These are phyloP conservation scores for Nothura maculosa DNA, from an alignment of 2,797 vertebrate species.

Conservation along the genomic window DNA sequence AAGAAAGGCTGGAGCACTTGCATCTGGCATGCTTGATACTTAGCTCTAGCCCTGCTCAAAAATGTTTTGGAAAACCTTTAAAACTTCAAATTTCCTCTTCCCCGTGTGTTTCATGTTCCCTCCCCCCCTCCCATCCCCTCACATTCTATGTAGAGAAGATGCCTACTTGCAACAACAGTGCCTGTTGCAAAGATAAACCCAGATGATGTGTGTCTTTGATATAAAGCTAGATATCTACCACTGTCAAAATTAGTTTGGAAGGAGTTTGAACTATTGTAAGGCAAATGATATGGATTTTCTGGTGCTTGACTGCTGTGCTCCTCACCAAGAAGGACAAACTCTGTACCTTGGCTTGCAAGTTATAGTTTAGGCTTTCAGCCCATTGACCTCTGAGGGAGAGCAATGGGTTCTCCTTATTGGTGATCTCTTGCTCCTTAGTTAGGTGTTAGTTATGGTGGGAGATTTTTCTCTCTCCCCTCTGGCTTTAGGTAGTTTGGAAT, in stretches of 20 bases:
- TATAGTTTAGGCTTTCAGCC: background rate
- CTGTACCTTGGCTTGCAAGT: background rate
- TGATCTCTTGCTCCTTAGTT: background rate
- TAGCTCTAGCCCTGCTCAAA: background rate
- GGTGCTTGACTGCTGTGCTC: background rate
- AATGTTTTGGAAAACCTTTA: background rate
- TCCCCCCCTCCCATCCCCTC: too few species aligned
- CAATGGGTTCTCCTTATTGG: background rate
- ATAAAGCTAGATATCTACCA: background rate
- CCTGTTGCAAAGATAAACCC: background rate
- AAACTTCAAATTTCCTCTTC: background rate
- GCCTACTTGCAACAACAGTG: background rate
- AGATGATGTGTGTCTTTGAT: background rate
- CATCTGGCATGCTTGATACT: too few species aligned
- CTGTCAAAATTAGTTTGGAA: background rate
- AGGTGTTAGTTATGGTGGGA: rapidly evolving
- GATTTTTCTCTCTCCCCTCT: background rate
- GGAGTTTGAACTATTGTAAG: too few species aligned
- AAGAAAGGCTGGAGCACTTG: background rate
- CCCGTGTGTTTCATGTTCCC: rapidly evolving
- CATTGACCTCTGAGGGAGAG: background rate
- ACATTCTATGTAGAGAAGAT: background rate
- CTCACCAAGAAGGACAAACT: background rate
- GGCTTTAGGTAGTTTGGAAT: background rate
- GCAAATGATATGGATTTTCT: background rate